A percentile compares a stretch with the other conserved stretches of the same genome.
Conservation (phyloP, 2,113 vertebrate genomes). For the Gobio gobio region DNA sequence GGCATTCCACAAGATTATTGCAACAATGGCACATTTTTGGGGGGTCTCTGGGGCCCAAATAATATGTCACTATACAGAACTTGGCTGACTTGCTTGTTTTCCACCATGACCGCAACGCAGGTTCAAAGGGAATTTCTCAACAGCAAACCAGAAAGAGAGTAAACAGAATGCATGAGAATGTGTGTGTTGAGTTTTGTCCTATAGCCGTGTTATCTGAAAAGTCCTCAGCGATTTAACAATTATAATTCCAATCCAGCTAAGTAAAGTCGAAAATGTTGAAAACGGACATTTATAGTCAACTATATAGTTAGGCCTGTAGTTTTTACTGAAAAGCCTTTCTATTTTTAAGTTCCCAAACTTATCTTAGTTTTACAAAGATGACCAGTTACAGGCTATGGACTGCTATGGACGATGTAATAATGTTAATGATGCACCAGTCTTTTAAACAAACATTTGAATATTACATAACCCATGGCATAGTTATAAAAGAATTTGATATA, state of each 20-base stretch:
- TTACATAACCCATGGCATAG: constrained; percentile 1
- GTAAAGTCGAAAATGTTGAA: background rate
- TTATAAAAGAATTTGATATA: background rate
- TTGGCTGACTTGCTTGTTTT: constrained; percentile 19
- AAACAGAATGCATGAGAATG: background rate
- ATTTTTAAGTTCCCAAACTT: background rate
- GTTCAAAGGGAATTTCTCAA: background rate
- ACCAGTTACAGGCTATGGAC: background rate
- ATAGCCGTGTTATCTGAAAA: background rate
- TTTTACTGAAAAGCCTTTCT: background rate
- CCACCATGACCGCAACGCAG: background rate
- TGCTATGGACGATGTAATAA: background rate
- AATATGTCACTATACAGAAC: background rate
- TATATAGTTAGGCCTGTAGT: background rate
- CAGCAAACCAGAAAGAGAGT: background rate
- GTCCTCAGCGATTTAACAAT: background rate
- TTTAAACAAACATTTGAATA: background rate
- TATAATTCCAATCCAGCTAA: background rate
- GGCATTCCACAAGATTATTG: constrained; percentile 57
- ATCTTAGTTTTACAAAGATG: background rate
- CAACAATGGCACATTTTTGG: constrained; percentile 37
- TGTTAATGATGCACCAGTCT: background rate
- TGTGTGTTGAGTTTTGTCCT: background rate
- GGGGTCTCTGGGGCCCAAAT: background rate
- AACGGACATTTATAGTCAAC: background rate